Percentiles rank a stretch among this genome's conserved stretches.
Evolutionary conservation across 2,888 invertebrate species (phyloP).

Genomic region (Incurvaria masculella): DNA sequence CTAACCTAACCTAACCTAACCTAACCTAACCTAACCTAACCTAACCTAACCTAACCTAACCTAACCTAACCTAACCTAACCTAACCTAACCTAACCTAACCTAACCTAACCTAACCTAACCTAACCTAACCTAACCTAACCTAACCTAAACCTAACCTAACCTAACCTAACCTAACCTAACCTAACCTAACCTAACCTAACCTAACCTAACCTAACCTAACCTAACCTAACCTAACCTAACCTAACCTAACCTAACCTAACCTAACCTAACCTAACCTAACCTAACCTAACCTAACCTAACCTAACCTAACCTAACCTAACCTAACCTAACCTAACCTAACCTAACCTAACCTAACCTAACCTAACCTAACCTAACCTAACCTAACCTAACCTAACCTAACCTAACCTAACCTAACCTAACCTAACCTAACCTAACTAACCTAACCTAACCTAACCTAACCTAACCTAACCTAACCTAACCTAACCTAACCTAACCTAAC

Average conservation of each 20-base stretch:
- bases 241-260: constrained; percentile 13
- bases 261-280: constrained; percentile 15
- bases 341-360: constrained; percentile 13
- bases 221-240: constrained; percentile 14
- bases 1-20: constrained; percentile 15
- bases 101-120: constrained; percentile 9
- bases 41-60: constrained; percentile 13
- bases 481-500: constrained; percentile 16
- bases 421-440: constrained; percentile 11
- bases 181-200: constrained; percentile 10
- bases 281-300: constrained; percentile 11
- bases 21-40: constrained; percentile 16
- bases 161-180: constrained; percentile 6
- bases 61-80: constrained; percentile 6
- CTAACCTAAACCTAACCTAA: constrained; percentile 7
- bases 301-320: constrained; percentile 8
- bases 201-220: constrained; percentile 7
- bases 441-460: constrained; percentile 9
- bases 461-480: constrained; percentile 17
- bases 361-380: constrained; percentile 14
- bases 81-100: constrained; percentile 10
- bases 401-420: constrained; percentile 14
- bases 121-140: constrained; percentile 3
- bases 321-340: constrained; percentile 14
- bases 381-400: constrained; percentile 13